Evolutionary conservation across 2,113 vertebrate species (phyloP).

Genomic region (Periophthalmus modestus): DNA sequence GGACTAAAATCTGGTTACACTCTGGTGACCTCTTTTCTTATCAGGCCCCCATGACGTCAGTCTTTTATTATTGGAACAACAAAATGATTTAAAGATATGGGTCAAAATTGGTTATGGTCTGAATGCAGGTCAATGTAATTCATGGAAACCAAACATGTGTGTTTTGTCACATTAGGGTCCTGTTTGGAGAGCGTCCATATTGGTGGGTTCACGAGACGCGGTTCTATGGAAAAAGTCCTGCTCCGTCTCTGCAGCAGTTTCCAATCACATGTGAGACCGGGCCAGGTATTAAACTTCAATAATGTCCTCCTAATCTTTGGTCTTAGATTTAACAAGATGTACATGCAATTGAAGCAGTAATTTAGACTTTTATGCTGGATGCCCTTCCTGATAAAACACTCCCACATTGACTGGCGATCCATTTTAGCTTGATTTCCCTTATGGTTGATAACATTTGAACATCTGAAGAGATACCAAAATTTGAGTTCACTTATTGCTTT

Average conservation of each 20-base stretch:
- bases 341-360: no score
- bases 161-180: constrained; percentile 62
- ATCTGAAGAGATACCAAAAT: no score
- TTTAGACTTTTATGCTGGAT: no score
- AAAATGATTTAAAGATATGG: neutral
- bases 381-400: no score
- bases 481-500: neutral
- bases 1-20: no score
- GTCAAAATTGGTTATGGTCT: neutral
- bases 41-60: neutral
- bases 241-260: constrained; percentile 74
- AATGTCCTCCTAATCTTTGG: neutral
- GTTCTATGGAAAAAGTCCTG: constrained; percentile 67
- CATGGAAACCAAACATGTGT: neutral
- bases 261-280: constrained; percentile 83
- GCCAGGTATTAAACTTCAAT: constrained; percentile 68
- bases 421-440: no score
- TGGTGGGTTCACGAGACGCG: constrained; percentile 82
- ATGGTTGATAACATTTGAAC: no score
- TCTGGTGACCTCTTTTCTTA: no score
- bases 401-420: no score
- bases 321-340: neutral
- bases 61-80: neutral
- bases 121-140: no score
- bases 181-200: constrained; percentile 81